phyloP scores from a whole-genome alignment of 53 echinoderm and acorn worm species.

The Glandiceps talaboti region DNA sequence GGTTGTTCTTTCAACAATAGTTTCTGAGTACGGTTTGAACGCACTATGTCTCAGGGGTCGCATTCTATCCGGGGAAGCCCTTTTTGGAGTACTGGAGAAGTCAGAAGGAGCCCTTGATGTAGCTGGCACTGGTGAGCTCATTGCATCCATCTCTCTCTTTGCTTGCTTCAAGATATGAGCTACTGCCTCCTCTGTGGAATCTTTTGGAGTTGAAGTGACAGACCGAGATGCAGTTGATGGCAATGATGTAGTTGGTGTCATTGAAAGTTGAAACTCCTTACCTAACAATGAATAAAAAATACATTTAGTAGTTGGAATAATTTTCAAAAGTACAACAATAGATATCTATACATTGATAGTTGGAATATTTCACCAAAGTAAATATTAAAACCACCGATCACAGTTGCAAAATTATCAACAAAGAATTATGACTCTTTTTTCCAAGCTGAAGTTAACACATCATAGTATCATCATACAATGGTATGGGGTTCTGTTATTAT shows the following conservation, averaged over 20 bases:
- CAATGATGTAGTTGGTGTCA: background rate
- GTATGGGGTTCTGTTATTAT: no score
- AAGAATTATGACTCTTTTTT: no score
- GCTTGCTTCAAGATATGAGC: constrained; percentile 89
- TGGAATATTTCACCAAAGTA: no score
- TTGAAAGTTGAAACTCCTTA: constrained; percentile 18
- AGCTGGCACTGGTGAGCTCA: background rate
- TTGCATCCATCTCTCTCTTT: constrained; percentile 69
- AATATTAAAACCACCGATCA: no score
- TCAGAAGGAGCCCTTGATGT: background rate
- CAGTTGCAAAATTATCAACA: no score
- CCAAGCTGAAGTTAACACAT: no score
- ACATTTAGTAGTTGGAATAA: no score
- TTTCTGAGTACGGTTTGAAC: background rate
- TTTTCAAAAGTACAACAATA: no score
- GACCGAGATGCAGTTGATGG: constrained; percentile 1
- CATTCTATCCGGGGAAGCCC: constrained; percentile 19
- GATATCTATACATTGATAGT: no score
- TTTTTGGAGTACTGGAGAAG: constrained; percentile 1
- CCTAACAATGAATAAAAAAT: no score
- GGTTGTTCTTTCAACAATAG: background rate
- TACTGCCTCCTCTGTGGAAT: constrained; percentile 82
- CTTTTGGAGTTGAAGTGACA: constrained; percentile 7
- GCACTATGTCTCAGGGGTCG: background rate
- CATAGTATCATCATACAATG: no score